Conservation (phyloP, 2,113 vertebrate genomes). For the Monopterus albus region DNA sequence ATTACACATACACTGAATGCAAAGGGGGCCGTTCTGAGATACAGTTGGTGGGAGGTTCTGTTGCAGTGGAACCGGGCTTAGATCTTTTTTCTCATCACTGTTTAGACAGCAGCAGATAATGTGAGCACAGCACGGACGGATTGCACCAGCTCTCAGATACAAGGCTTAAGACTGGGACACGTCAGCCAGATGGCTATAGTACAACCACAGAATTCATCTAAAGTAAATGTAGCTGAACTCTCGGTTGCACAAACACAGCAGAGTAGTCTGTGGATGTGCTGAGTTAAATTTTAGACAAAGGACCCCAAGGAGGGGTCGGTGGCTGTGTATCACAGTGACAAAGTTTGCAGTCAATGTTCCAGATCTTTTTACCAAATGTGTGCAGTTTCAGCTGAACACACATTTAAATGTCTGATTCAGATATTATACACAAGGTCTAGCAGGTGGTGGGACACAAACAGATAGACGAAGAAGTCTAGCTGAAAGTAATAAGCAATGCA, state of each 20-base stretch:
- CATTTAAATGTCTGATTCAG: neutral
- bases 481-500: slow-evolving; percentile 8
- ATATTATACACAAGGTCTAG: slow-evolving; percentile 3
- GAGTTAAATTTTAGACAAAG: neutral
- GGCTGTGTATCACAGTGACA: neutral
- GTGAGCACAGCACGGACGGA: slow-evolving; percentile 30
- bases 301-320: neutral
- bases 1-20: neutral
- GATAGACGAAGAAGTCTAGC: neutral
- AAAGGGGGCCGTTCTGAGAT: neutral
- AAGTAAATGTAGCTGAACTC: neutral
- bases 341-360: slow-evolving; percentile 1
- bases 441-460: slow-evolving; percentile 6
- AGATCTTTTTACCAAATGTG: slow-evolving; percentile 14
- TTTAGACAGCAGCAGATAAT: slow-evolving; percentile 42
- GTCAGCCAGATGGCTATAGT: slow-evolving; percentile 1
- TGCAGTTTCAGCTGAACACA: neutral
- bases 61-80: slow-evolving; percentile 34
- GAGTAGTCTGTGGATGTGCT: too few species aligned
- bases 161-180: slow-evolving; percentile 8
- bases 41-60: slow-evolving; percentile 39
- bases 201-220: neutral
- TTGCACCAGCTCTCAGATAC: slow-evolving; percentile 21
- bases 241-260: too few species aligned
- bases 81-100: slow-evolving; percentile 5